These are phyloP conservation scores for Channa maculata DNA, from an alignment of 2,113 vertebrate genomes.

Conservation along the genomic window DNA sequence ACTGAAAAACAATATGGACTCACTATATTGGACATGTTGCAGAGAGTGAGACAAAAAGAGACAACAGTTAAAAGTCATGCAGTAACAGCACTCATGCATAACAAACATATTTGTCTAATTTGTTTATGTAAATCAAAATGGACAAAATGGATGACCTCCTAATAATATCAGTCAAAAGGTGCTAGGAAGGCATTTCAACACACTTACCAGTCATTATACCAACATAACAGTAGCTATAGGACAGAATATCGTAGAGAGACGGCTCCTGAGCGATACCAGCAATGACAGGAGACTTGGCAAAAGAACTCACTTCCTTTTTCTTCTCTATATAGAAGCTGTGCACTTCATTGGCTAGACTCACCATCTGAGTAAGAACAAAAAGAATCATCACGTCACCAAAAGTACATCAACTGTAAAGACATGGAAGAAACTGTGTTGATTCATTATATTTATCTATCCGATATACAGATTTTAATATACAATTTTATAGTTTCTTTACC, in stretches of 20 bases:
- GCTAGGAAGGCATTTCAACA: neutral
- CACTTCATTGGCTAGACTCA: constrained; percentile 91
- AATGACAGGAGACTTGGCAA: constrained; percentile 80
- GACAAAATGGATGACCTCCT: neutral
- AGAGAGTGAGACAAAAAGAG: constrained; percentile 76
- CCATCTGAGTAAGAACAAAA: constrained; percentile 83
- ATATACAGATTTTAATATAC: neutral
- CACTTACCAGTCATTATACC: constrained; percentile 91
- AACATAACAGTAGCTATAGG: constrained; percentile 93
- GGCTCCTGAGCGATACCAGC: constrained; percentile 84
- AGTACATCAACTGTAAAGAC: no score
- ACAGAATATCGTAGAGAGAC: constrained; percentile 85
- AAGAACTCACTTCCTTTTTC: constrained; percentile 87
- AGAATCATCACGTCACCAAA: neutral
- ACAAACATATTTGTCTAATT: neutral
- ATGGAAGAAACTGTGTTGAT: neutral
- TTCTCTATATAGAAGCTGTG: constrained; percentile 84
- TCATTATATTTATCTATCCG: neutral
- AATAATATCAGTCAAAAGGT: neutral
- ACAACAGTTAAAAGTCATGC: constrained; percentile 79
- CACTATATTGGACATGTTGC: constrained; percentile 79
- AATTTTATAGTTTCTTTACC: constrained; percentile 71
- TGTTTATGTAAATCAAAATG: neutral
- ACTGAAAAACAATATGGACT: constrained; percentile 67
- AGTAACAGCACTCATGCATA: constrained; percentile 13